Conservation (phyloP, 2,888 invertebrate species). For the Tiliacea citrago region DNA sequence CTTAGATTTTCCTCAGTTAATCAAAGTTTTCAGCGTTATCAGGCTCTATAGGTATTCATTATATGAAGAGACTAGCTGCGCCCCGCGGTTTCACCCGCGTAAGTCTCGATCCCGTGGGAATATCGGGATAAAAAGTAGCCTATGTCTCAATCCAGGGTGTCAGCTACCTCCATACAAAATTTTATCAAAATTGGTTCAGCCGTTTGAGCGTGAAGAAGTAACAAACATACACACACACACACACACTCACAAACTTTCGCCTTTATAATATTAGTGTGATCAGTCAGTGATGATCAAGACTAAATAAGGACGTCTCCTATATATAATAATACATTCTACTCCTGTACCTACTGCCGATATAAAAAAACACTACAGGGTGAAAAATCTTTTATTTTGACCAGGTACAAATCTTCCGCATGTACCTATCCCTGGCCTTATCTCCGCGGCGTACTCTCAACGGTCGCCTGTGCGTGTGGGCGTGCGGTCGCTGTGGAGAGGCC, state of each 20-base stretch:
- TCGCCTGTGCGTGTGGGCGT: slow-evolving; percentile 95
- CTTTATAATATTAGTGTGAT: too few relatives aligned
- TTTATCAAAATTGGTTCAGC: too few relatives aligned
- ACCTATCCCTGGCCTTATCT: slow-evolving; percentile 96
- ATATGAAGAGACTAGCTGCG: too few relatives aligned
- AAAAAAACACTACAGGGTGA: not conserved
- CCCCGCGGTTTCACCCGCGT: too few relatives aligned
- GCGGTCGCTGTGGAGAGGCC: slow-evolving; percentile 96
- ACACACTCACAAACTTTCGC: too few relatives aligned
- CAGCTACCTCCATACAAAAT: too few relatives aligned
- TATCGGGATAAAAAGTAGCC: too few relatives aligned
- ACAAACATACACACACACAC: too few relatives aligned
- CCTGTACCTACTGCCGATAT: not conserved
- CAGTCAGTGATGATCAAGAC: not conserved
- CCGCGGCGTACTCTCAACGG: slow-evolving; percentile 97
- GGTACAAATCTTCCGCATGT: slow-evolving; percentile 93
- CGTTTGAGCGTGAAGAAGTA: too few relatives aligned
- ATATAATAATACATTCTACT: not conserved
- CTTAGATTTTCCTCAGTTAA: not conserved
- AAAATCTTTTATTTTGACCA: slow-evolving; percentile 56
- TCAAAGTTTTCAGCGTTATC: not conserved
- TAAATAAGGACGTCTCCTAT: not conserved
- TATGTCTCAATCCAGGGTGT: too few relatives aligned
- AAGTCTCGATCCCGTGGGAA: too few relatives aligned
- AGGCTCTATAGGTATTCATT: too few relatives aligned